Evolutionary conservation across 2,797 vertebrate species (phyloP).

Genomic region (Sylvilagus floridanus): DNA sequence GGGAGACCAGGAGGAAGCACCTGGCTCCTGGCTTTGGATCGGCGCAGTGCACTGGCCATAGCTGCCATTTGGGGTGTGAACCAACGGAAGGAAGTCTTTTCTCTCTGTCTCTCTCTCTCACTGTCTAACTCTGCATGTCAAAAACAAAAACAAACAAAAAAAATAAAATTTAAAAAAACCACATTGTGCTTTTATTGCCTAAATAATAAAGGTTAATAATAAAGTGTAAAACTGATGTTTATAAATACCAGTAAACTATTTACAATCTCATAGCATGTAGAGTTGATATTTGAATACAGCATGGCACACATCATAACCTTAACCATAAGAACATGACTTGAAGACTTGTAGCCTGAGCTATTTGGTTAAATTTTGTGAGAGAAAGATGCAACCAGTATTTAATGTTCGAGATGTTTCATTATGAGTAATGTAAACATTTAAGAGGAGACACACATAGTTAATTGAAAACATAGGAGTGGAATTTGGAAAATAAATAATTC

Average conservation of each 20-base stretch:
- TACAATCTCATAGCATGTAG: not conserved
- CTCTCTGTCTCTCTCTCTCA: too few species aligned
- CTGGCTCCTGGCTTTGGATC: too few species aligned
- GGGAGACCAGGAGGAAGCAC: too few species aligned
- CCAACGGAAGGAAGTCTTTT: too few species aligned
- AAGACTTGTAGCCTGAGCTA: not conserved
- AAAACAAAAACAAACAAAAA: too few species aligned
- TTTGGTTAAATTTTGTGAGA: not conserved
- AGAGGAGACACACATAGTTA: not conserved
- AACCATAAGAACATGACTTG: not conserved
- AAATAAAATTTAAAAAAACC: too few species aligned
- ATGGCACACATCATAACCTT: not conserved
- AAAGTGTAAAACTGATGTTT: not conserved
- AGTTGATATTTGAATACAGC: not conserved
- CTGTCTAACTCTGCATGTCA: too few species aligned
- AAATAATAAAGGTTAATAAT: not conserved
- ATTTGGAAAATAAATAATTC: not conserved
- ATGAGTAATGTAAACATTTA: conserved; percentile 18
- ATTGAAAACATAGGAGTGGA: not conserved
- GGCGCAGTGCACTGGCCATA: too few species aligned
- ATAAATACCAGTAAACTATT: not conserved
- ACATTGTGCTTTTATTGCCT: too few species aligned
- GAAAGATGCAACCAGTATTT: not conserved
- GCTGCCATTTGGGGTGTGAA: too few species aligned
- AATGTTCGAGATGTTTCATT: not conserved